These are phyloP conservation scores for Nyctibius grandis DNA, from an alignment of 2,797 vertebrate species.

Conservation along the genomic window DNA sequence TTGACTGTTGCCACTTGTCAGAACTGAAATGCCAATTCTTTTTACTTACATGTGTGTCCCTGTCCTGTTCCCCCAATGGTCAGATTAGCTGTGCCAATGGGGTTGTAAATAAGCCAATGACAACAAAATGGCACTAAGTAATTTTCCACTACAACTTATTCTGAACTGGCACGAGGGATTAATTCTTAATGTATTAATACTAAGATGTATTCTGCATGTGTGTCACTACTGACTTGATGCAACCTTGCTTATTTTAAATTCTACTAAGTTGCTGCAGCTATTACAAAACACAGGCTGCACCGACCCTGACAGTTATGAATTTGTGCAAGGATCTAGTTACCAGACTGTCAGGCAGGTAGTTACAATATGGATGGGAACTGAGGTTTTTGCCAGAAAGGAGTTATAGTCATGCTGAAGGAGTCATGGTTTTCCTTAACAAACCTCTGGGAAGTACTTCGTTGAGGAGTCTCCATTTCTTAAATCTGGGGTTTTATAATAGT, in stretches of 20 bases:
- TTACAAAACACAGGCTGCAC: background rate
- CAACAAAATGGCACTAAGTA: background rate
- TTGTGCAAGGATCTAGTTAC: background rate
- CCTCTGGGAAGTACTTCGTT: background rate
- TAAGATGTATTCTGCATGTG: background rate
- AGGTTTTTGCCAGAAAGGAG: background rate
- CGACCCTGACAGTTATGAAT: background rate
- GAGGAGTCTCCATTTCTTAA: background rate
- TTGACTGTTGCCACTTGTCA: background rate
- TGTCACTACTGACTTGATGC: background rate
- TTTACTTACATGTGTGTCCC: background rate
- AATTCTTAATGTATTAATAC: background rate
- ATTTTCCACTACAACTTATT: background rate
- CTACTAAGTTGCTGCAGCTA: background rate
- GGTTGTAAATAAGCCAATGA: background rate
- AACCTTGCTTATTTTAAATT: background rate
- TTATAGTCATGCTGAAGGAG: background rate
- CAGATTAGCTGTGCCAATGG: background rate
- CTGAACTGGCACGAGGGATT: background rate
- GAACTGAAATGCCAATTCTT: background rate
- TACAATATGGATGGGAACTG: background rate
- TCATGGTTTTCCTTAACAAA: background rate
- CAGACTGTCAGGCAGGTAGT: background rate
- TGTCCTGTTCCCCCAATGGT: rapidly evolving
- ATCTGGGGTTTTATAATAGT: background rate